These are phyloP conservation scores for Marmota flaviventris DNA, from an alignment of 2,113 vertebrate genomes.

Conservation along the genomic window DNA sequence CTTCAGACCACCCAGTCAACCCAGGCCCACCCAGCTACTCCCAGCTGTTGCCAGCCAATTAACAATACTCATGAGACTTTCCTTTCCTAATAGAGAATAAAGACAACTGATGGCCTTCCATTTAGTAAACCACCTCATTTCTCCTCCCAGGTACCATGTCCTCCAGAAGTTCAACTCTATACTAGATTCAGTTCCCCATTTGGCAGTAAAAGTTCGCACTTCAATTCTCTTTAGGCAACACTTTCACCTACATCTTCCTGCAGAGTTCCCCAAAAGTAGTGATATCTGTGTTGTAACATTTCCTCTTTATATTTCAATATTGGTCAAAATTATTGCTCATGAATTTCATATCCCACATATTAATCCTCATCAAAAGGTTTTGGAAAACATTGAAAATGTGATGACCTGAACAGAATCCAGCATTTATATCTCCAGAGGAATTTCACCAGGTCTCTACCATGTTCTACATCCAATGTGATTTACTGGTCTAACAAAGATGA, in stretches of 20 bases:
- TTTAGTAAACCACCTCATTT: not conserved
- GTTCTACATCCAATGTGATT: not conserved
- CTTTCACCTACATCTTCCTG: not conserved
- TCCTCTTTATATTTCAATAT: constrained; percentile 30
- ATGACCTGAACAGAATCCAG: not conserved
- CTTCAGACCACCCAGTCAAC: not conserved
- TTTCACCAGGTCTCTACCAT: not conserved
- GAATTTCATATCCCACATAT: not conserved
- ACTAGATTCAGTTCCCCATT: not conserved
- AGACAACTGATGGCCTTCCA: not conserved
- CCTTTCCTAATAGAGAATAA: not conserved
- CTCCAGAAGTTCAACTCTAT: not conserved
- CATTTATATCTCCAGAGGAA: not conserved
- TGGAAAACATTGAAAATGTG: not conserved
- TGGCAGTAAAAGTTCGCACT: not conserved
- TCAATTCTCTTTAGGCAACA: not conserved
- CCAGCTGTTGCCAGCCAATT: not conserved
- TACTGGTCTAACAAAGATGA: not conserved
- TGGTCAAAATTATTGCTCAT: constrained; percentile 10
- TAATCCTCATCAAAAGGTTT: constrained; percentile 23
- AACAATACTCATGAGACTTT: not conserved
- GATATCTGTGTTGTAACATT: not conserved
- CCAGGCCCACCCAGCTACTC: not conserved
- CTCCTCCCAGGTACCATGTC: not conserved
- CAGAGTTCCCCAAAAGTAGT: not conserved